These are phyloP conservation scores for Drosophila pullipes DNA, from an alignment of 2,888 invertebrate genomes.

Conservation along the genomic window DNA sequence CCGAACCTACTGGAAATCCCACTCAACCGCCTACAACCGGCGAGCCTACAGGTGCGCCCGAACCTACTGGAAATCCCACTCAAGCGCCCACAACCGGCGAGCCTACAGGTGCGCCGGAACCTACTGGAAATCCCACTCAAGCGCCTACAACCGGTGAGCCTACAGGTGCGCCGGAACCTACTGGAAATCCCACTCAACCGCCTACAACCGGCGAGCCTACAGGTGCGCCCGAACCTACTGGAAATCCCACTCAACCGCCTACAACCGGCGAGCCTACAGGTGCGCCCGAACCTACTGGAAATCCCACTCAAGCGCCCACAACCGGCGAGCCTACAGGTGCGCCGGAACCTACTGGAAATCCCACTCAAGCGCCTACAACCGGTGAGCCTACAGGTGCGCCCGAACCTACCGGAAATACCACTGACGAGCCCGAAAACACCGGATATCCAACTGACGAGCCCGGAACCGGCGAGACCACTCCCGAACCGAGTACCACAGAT, in stretches of 20 bases:
- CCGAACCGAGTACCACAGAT: no score
- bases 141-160: no score
- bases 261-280: no score
- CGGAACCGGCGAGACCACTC: no score
- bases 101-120: no score
- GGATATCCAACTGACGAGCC: not conserved
- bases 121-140: no score
- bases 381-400: not conserved
- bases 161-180: no score
- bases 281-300: no score
- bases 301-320: not conserved
- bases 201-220: no score
- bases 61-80: not conserved
- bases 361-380: constrained; percentile 1
- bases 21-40: not conserved
- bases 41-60: not conserved
- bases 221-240: no score
- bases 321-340: not conserved
- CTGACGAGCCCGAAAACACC: constrained; percentile 1
- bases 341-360: not conserved
- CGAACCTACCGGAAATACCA: not conserved
- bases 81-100: not conserved
- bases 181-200: no score
- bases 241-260: no score
- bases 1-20: not conserved